Percentiles rank a stretch among this genome's conserved stretches.
phyloP scores from a whole-genome alignment of 2,113 vertebrate genomes.

The Hiodon alosoides region DNA sequence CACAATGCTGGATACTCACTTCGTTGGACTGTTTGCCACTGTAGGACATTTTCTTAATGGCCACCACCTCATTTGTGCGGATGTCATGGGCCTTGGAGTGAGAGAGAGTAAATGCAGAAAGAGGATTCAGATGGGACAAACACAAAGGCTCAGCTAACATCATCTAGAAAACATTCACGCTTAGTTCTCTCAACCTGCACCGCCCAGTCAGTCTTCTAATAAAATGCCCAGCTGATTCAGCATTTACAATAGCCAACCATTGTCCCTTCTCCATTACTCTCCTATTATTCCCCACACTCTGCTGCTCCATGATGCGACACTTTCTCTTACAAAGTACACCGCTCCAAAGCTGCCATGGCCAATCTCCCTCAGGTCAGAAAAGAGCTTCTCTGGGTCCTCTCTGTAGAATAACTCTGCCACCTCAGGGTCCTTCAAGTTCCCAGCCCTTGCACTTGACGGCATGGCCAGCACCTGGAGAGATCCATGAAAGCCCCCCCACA shows the following conservation, averaged over 20 bases:
- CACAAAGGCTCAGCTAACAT: too few species aligned
- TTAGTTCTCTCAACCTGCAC: too few species aligned
- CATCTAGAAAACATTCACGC: too few species aligned
- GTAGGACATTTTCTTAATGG: constrained; percentile 93
- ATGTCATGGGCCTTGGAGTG: constrained; percentile 75
- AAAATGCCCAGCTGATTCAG: too few species aligned
- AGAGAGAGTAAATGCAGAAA: neutral
- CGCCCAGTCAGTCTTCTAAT: too few species aligned
- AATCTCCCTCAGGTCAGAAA: constrained; percentile 85
- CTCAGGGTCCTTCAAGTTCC: constrained; percentile 90
- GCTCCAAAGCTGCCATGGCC: constrained; percentile 91
- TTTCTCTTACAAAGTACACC: constrained; percentile 77
- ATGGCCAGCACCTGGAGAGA: constrained; percentile 72
- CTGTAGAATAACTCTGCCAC: constrained; percentile 88
- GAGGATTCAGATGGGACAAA: too few species aligned
- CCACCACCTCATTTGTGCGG: constrained; percentile 86
- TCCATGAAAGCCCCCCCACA: neutral
- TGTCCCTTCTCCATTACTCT: neutral
- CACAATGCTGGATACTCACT: constrained; percentile 49
- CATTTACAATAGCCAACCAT: neutral
- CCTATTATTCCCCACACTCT: neutral
- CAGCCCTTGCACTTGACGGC: constrained; percentile 84
- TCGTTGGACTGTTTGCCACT: constrained; percentile 86
- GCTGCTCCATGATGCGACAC: too few species aligned
- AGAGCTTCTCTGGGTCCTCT: constrained; percentile 87